Evolutionary conservation across 2,888 invertebrate species (phyloP).

Genomic region (Drosophila rellima): DNA sequence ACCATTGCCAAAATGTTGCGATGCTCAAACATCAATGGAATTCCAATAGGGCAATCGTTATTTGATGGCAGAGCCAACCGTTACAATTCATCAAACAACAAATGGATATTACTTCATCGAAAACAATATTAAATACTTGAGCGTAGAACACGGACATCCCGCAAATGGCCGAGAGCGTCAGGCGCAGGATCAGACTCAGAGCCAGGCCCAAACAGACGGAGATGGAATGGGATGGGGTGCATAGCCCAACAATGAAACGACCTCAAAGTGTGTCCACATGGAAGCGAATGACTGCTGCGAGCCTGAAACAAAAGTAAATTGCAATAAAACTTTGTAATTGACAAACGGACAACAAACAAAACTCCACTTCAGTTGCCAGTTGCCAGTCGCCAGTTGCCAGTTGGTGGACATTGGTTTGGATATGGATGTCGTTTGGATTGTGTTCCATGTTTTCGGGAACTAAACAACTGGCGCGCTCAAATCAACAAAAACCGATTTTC

Average conservation of each 20-base stretch:
- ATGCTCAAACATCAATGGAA: slow-evolving; percentile 60
- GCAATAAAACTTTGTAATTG: slow-evolving; percentile 83
- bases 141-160: slow-evolving; percentile 57
- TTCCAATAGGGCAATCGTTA: slow-evolving; percentile 64
- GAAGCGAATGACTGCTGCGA: slow-evolving; percentile 56
- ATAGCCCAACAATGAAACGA: slow-evolving; percentile 47
- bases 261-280: slow-evolving; percentile 66
- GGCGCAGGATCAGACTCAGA: slow-evolving; percentile 25
- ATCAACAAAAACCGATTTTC: slow-evolving; percentile 82
- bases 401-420: slow-evolving; percentile 48
- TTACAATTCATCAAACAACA: slow-evolving; percentile 78
- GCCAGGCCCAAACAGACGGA: slow-evolving; percentile 14
- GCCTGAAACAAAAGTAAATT: slow-evolving; percentile 80
- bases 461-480: slow-evolving; percentile 77
- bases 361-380: slow-evolving; percentile 64
- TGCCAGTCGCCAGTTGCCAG: slow-evolving; percentile 16
- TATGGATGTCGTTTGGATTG: slow-evolving; percentile 47
- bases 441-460: slow-evolving; percentile 57
- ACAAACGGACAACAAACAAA: slow-evolving; percentile 82
- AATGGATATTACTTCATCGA: slow-evolving; percentile 80
- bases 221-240: not conserved
- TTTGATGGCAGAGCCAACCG: slow-evolving; percentile 65
- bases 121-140: slow-evolving; percentile 81
- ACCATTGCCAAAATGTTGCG: slow-evolving; percentile 1
- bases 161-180: slow-evolving; percentile 33